A percentile compares a stretch with the other conserved stretches of the same genome.
Evolutionary conservation across 2,888 invertebrate genomes (phyloP).

Genomic region (Amiota mariae): DNA sequence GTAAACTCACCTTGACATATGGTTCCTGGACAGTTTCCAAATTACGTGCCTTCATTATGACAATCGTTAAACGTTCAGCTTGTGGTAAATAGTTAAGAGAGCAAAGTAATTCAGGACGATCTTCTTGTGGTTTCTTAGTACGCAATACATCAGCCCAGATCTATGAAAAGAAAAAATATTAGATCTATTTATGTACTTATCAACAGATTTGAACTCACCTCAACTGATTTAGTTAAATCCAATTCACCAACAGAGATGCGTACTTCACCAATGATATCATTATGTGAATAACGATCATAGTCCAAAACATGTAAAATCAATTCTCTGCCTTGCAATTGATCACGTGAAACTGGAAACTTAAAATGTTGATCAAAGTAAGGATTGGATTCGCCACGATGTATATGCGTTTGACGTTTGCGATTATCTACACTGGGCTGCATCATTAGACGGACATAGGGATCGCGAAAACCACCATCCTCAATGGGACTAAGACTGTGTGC

Average conservation of each 20-base stretch:
- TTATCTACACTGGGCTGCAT: constrained; percentile 89
- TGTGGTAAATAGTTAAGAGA: constrained; percentile 91
- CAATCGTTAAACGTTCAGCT: constrained; percentile 88
- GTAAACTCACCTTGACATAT: constrained; percentile 77
- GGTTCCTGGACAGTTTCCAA: constrained; percentile 87
- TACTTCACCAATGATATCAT: constrained; percentile 90
- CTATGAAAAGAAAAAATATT: constrained; percentile 65
- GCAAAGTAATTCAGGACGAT: constrained; percentile 86
- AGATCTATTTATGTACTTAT: neutral
- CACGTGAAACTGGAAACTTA: constrained; percentile 92
- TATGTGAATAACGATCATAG: constrained; percentile 83
- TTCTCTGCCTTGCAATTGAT: constrained; percentile 87
- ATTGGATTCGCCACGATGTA: constrained; percentile 87
- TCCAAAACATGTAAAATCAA: constrained; percentile 75
- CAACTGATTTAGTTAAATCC: constrained; percentile 77
- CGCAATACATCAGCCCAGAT: constrained; percentile 91
- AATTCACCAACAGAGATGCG: constrained; percentile 84
- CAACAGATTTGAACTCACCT: constrained; percentile 57
- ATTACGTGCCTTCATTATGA: constrained; percentile 88
- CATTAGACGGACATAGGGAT: constrained; percentile 88
- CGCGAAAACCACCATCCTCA: constrained; percentile 90
- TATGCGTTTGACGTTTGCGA: constrained; percentile 87
- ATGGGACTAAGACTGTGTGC: constrained; percentile 88
- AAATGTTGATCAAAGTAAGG: constrained; percentile 94
- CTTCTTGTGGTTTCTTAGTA: constrained; percentile 87